These are phyloP conservation scores for Pocota personata DNA, from an alignment of 2,888 invertebrate species.

Conservation along the genomic window DNA sequence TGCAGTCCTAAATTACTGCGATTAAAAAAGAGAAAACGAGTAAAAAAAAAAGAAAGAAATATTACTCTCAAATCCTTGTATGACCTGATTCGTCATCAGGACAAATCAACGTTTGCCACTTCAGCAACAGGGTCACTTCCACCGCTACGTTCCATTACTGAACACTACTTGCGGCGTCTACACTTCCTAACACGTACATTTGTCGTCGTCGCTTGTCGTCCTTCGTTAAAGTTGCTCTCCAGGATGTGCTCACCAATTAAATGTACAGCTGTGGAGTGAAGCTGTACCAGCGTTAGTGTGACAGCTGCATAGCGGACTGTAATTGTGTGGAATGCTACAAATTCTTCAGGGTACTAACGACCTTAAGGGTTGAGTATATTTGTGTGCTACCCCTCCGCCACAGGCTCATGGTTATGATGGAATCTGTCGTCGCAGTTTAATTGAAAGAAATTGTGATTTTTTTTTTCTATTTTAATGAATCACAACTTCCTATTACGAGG, in stretches of 20 bases:
- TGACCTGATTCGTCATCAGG: constrained; percentile 60
- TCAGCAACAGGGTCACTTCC: constrained; percentile 69
- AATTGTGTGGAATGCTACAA: constrained; percentile 47
- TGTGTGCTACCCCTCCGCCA: neutral
- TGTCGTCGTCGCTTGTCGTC: constrained; percentile 19
- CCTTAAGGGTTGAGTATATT: neutral
- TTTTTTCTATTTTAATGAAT: constrained; percentile 61
- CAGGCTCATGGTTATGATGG: constrained; percentile 31
- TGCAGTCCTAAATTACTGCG: constrained; percentile 22
- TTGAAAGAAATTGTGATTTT: constrained; percentile 45
- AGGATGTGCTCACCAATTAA: constrained; percentile 66
- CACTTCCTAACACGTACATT: constrained; percentile 57
- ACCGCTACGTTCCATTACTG: constrained; percentile 20
- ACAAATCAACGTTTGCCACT: constrained; percentile 62
- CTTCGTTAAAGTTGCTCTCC: constrained; percentile 33
- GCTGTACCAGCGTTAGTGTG: constrained; percentile 37
- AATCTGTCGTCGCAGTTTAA: constrained; percentile 56
- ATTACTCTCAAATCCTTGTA: constrained; percentile 10
- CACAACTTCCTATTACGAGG: constrained; percentile 28
- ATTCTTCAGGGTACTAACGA: constrained; percentile 25
- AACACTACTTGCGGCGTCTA: constrained; percentile 61
- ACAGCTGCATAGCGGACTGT: constrained; percentile 50
- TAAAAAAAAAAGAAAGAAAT: constrained; percentile 6
- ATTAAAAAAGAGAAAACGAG: constrained; percentile 13
- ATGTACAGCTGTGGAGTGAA: constrained; percentile 45